Evolutionary conservation across 2,888 invertebrate genomes (phyloP), one percentile per base, ranked within the genome.

Genomic region (Noctua janthe): DNA sequence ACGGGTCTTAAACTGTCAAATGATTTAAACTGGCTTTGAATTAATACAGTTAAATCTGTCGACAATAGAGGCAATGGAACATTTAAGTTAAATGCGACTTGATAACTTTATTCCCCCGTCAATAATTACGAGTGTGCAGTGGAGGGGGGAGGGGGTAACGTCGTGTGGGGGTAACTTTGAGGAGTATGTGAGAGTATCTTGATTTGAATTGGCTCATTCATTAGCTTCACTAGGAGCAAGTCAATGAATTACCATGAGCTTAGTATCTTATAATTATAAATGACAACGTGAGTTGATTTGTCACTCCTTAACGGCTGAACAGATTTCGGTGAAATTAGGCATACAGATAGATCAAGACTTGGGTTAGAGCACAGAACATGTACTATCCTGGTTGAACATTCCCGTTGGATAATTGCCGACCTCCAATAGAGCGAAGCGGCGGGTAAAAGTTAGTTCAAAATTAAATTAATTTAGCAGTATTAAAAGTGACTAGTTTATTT

Each of bases 81-180:
- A 78, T 79, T 75, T 56, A 82, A 82, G 66, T 81, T 82, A 82
- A 79, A 81, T 78, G 67, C 35, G 71, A 78, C 80, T 79, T 83
- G 73, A 80, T 79, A 83, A 83, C 83, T 83, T 83, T 81, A 86
- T 81, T 83, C 87, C 86, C 87, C 67, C 80, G 88, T 76, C 88
- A 87, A 83, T 88, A 87, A 88, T 87, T 85, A 88, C 67, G 71
- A 67, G 76, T 43, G 76, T 79, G 82, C 78, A 56, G 71, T 59
- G 75, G 59, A 75, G n/a, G 69, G 80, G 43, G 56, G n/a, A 3
- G 43, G 69, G 69, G 66, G 35, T 64, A 54, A 39, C 23, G 47
- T 13, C 13, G 29, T 73, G 56, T 35, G 64, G 64, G 35, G 7
- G n/a, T 23, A 11, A 62, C 20, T 78, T 84, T 62, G 39, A 51